phyloP scores from a whole-genome alignment of 2,888 invertebrate species.

The Hartigia nigra region DNA sequence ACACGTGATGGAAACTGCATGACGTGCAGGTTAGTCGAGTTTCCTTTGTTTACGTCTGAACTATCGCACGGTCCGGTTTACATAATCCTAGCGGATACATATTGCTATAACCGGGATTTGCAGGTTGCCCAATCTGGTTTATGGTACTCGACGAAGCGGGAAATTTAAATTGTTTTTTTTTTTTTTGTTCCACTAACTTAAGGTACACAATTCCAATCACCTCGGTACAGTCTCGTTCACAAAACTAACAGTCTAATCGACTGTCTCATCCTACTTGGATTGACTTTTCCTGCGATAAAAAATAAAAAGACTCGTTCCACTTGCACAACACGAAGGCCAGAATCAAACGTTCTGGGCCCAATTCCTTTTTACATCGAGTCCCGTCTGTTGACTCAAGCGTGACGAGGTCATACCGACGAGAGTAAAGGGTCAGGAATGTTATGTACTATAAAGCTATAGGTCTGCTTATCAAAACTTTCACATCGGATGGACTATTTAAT shows the following conservation, averaged over 20 bases:
- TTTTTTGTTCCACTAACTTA: background rate
- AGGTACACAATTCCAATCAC: background rate
- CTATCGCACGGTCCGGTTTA: slow-evolving; percentile 45
- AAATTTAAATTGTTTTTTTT: background rate
- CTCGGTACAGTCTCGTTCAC: background rate
- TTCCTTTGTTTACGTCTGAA: slow-evolving; percentile 1
- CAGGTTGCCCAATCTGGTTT: background rate
- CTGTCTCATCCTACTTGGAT: background rate
- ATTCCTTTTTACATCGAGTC: background rate
- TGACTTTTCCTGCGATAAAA: background rate
- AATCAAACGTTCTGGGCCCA: background rate
- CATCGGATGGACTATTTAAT: background rate
- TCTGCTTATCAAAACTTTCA: background rate
- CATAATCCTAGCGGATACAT: slow-evolving; percentile 33
- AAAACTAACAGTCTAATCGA: background rate
- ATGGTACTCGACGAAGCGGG: background rate
- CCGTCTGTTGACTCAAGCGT: slow-evolving; percentile 27
- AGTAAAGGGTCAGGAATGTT: slow-evolving; percentile 38
- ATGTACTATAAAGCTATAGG: background rate
- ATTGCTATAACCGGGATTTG: slow-evolving; percentile 37
- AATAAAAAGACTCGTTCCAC: background rate
- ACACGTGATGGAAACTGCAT: background rate
- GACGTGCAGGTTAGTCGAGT: background rate
- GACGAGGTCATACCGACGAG: slow-evolving; percentile 31
- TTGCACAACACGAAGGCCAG: background rate